Percentiles rank a stretch among this genome's conserved stretches.
phyloP scores from a whole-genome alignment of 2,113 vertebrate species.

The Vanacampus margaritifer region DNA sequence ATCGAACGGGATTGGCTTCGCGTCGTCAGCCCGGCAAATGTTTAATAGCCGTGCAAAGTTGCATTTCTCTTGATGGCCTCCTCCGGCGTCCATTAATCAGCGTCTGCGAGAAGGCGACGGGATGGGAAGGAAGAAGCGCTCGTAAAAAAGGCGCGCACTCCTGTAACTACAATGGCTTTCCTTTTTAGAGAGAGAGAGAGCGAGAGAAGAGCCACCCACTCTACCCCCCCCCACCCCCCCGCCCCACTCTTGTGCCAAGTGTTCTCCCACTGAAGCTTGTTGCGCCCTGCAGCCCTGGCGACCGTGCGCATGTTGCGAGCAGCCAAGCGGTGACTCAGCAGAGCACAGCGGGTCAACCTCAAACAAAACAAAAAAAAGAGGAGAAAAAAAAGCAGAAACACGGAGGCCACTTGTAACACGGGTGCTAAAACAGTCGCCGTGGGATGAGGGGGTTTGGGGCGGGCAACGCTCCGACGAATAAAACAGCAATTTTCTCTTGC shows the following conservation, averaged over 20 bases:
- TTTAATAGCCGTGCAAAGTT: constrained; percentile 2
- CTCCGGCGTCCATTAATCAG: constrained; percentile 3
- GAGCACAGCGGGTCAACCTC: not conserved
- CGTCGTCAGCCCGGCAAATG: not conserved
- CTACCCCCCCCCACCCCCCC: not conserved
- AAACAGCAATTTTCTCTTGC: not conserved
- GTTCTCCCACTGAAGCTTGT: constrained; percentile 9
- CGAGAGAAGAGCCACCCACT: constrained; percentile 12
- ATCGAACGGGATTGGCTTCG: not conserved
- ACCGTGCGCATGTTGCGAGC: not conserved
- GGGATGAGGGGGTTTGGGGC: not conserved
- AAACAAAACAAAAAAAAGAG: not conserved
- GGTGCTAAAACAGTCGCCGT: not conserved
- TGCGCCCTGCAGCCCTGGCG: constrained; percentile 8
- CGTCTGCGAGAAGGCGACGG: not conserved
- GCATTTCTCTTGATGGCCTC: constrained; percentile 2
- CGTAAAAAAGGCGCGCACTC: not conserved
- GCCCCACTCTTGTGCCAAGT: constrained; percentile 5
- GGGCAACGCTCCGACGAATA: not conserved
- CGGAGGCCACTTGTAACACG: not conserved
- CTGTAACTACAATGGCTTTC: constrained; percentile 9
- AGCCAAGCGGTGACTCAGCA: constrained; percentile 10
- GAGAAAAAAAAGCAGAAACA: not conserved
- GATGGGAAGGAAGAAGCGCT: constrained; percentile 8
- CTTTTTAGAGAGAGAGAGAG: not conserved